phyloP scores from a whole-genome alignment of 1,140 invertebrate species.

The Trichonephila inaurata region DNA sequence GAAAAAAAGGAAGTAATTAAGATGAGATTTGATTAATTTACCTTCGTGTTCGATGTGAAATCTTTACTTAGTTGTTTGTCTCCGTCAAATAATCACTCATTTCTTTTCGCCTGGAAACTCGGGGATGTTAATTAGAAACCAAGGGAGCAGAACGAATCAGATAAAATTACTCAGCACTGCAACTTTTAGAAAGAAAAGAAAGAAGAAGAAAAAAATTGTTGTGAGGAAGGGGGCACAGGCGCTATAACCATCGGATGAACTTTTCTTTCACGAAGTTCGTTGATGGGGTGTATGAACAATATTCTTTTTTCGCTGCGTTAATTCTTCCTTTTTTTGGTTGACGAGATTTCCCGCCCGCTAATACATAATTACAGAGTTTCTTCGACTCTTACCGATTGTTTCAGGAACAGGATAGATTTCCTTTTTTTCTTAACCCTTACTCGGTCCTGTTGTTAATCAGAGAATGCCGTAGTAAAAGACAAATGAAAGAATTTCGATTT shows the following conservation, averaged over 20 bases:
- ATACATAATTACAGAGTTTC: slow-evolving; percentile 25
- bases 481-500: neutral
- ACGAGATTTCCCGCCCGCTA: neutral
- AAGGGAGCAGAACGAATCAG: neutral
- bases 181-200: neutral
- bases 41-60: neutral
- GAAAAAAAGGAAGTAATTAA: slow-evolving; percentile 22
- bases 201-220: neutral
- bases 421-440: neutral
- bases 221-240: neutral
- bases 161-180: slow-evolving; percentile 12
- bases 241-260: neutral
- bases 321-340: neutral
- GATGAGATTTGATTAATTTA: slow-evolving; percentile 47
- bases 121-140: slow-evolving; percentile 37
- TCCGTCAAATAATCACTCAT: slow-evolving; percentile 33
- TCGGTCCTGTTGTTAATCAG: neutral
- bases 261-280: neutral
- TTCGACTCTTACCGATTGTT: neutral
- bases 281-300: neutral
- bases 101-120: neutral
- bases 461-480: neutral
- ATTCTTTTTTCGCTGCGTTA: neutral
- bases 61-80: slow-evolving; percentile 14
- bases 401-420: neutral